These are phyloP conservation scores for Nineta flava DNA, from an alignment of 2,888 invertebrate species.

Conservation along the genomic window DNA sequence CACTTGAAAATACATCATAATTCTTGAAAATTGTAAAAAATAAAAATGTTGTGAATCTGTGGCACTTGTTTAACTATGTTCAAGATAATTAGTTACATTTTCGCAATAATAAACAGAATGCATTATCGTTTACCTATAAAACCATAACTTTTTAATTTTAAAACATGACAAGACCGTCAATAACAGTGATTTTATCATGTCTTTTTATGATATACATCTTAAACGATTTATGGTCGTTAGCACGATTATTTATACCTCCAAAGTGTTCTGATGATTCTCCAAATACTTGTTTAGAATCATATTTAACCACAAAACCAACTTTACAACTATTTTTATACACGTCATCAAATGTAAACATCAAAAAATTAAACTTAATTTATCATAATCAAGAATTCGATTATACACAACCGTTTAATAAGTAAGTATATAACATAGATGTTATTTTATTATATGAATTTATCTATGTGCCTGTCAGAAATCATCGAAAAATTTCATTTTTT, in stretches of 20 bases:
- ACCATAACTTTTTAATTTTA: too few species aligned
- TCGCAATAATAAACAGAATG: too few species aligned
- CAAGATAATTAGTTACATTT: too few species aligned
- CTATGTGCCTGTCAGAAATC: too few species aligned
- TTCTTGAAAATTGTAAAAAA: too few species aligned
- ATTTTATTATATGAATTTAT: conserved; percentile 6
- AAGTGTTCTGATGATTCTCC: conserved; percentile 38
- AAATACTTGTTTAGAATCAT: conserved; percentile 51
- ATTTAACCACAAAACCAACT: conserved; percentile 46
- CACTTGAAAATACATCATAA: too few species aligned
- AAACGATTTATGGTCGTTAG: conserved; percentile 61
- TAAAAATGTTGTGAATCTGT: too few species aligned
- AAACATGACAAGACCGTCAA: conserved; percentile 27
- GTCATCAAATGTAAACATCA: conserved; percentile 42
- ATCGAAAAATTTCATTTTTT: conserved; percentile 15
- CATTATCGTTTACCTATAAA: too few species aligned
- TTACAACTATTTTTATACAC: conserved; percentile 54
- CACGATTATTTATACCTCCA: conserved; percentile 54
- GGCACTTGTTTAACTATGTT: too few species aligned
- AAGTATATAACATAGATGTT: conserved; percentile 15
- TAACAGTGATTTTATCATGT: conserved; percentile 43
- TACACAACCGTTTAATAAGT: conserved; percentile 34
- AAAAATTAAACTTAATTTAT: conserved; percentile 43
- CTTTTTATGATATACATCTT: conserved; percentile 52
- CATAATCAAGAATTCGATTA: conserved; percentile 50